phyloP scores from a whole-genome alignment of 1,140 invertebrate genomes.

The Drosophila ohnishii region DNA sequence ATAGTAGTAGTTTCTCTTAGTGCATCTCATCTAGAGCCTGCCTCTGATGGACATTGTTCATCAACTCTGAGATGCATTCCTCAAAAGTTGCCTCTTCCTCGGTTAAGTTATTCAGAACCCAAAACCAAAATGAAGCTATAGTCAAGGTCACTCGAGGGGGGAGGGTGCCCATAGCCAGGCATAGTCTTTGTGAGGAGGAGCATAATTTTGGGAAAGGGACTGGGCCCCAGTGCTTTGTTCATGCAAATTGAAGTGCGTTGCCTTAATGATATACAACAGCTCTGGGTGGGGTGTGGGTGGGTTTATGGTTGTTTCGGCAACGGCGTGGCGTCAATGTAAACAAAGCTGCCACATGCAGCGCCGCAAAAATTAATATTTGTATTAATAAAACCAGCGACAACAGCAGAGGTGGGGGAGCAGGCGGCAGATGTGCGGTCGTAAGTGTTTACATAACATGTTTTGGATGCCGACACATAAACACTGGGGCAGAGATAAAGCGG shows the following conservation, averaged over 20 bases:
- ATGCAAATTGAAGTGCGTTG: slow-evolving; percentile 76
- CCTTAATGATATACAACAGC: slow-evolving; percentile 70
- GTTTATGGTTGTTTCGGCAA: slow-evolving; percentile 42
- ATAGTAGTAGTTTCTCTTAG: slow-evolving; percentile 1
- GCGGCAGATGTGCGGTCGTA: slow-evolving; percentile 76
- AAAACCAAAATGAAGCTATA: slow-evolving; percentile 70
- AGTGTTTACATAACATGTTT: slow-evolving; percentile 80
- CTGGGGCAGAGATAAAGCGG: slow-evolving; percentile 45
- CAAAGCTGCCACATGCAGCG: slow-evolving; percentile 74
- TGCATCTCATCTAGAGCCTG: slow-evolving; percentile 10
- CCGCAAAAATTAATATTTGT: slow-evolving; percentile 81
- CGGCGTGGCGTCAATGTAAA: slow-evolving; percentile 77
- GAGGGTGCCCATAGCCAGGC: neutral
- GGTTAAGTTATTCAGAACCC: slow-evolving; percentile 63
- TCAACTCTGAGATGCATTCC: slow-evolving; percentile 59
- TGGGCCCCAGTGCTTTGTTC: slow-evolving; percentile 59
- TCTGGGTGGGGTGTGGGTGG: slow-evolving; percentile 4
- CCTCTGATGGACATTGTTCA: slow-evolving; percentile 67
- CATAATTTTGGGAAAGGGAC: slow-evolving; percentile 33
- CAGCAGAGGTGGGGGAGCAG: neutral
- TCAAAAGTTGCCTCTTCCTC: slow-evolving; percentile 13
- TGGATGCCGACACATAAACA: slow-evolving; percentile 66
- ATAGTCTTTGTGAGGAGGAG: slow-evolving; percentile 2
- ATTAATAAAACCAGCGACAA: slow-evolving; percentile 69
- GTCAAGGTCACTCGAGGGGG: slow-evolving; percentile 28